A percentile compares a stretch with the other conserved stretches of the same genome.
phyloP scores from a whole-genome alignment of 1,140 invertebrate species.

The Tetramorium simillimum region DNA sequence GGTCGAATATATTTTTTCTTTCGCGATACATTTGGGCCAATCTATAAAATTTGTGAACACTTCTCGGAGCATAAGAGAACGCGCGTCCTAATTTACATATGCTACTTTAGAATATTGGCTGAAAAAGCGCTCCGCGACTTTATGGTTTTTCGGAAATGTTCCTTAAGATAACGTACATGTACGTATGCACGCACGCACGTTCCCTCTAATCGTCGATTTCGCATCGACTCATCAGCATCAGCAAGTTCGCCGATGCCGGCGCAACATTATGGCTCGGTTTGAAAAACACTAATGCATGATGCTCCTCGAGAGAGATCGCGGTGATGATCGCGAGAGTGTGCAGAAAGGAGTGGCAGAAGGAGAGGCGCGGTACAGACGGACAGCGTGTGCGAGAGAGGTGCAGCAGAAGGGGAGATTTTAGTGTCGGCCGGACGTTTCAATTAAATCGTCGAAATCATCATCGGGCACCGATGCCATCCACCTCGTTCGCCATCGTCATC shows the following conservation, averaged over 20 bases:
- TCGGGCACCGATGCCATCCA: constrained; percentile 41
- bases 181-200: not conserved
- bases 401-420: constrained; percentile 63
- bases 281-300: constrained; percentile 41
- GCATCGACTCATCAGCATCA: constrained; percentile 23
- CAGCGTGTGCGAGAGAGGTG: constrained; percentile 6
- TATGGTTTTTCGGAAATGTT: not conserved
- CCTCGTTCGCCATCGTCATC: constrained; percentile 57
- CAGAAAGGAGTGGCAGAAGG: not conserved
- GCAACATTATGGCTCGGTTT: constrained; percentile 16
- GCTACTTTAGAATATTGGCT: not conserved
- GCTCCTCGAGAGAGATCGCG: constrained; percentile 5
- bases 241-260: constrained; percentile 2
- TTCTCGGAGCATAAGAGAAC: not conserved
- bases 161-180: not conserved
- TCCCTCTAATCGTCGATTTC: not conserved
- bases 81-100: constrained; percentile 13
- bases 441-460: constrained; percentile 78
- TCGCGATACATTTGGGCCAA: not conserved
- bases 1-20: not conserved
- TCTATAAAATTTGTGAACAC: not conserved
- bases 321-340: constrained; percentile 1
- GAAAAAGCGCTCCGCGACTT: not conserved
- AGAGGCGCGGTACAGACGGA: not conserved
- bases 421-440: constrained; percentile 75